Base-by-base conservation (phyloP, 2,113 vertebrate species). In the Tachycineta bicolor region DNA sequence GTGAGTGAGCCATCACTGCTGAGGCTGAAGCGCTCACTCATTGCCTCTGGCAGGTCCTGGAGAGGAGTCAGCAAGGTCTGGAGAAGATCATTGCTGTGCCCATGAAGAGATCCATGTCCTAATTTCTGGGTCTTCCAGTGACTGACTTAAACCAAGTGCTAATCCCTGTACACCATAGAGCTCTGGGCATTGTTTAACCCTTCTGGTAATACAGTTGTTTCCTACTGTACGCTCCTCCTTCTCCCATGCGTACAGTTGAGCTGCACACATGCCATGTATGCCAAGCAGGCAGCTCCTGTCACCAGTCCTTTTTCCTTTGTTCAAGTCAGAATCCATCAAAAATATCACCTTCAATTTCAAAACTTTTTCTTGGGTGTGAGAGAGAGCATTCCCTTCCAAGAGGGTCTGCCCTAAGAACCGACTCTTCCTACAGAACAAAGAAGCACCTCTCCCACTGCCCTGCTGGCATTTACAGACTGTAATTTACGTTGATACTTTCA, bases 401-500 rank as follows among this genome's bases (percentile, higher is more conserved):
- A 62, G n/a, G 22, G 68, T 20, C 84, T 90, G 67, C 28, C 59
- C 39, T 52, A 29, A 62, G 63, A 81, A 11, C 63, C 55, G 52
- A 19, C 7, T 79, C 41, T 89, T 55, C 68, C 43, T 25, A 15
- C 58, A 47, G 41, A 33, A 22, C 31, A 23, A 46, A 62, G 55
- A 12, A 49, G 39, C 62, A 59, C 31, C 86, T 87, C 39, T 89
- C 52, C 39, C 89, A 24, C 56, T 94, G 55, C 12, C 37, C 62
- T 0, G 0, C 69, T 37, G 62, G 87, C 79, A 49, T 34, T 34
- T 11, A 1, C 43, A 86, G 69, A 73, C 84, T 95, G 79, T 95
- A 94, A 97, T 97, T 97, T 91, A n/a, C 78, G 31, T 44, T 39
- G 60, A 93, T 96, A 77, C 60, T 97, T 94, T 95, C 63, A 65